Evolutionary conservation across 2,113 vertebrate genomes (phyloP), one percentile per base, ranked within the genome.

Genomic region (Puffinus mauretanicus): DNA sequence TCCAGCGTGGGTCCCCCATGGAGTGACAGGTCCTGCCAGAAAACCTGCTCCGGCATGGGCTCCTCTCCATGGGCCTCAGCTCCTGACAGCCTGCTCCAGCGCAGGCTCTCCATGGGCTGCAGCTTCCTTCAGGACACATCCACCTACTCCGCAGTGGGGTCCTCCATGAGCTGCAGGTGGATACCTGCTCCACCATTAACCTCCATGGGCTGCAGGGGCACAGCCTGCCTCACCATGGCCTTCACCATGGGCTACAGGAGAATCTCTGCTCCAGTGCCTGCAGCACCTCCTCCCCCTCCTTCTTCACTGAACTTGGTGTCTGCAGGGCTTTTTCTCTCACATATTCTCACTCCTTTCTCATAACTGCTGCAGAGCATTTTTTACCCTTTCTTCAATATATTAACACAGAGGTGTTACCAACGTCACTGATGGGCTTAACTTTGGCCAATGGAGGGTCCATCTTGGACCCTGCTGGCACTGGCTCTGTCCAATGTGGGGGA

Each of bases 121-220:
- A 76, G 13, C 22, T 34, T 36, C 55, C 21, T 57, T 77, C 30
- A 26, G 25, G 25, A 12, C 32, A 64, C 7, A 46, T 70, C 7
- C 4, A 15, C 11, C 34, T 70, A 26, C 40, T 38, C 26, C 3
- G 1, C 4, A 1, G 1, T 21, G 13, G 12, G 3, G 6, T 79
- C 27, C 24, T 70, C 26, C 47, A 7, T 0, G 4, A 29, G 7
- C 27, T 62, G 15, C 40, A 47, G 27, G 17, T 27, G 32, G 21
- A 10, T 21, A 36, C 21, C 10, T 79, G 9, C 27, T 62, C 34
- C 21, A 38, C 13, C 11, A 13, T 8, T 16, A 14, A 64, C 18
- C 19, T 86, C 26, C 15, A 8, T 11, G 6, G 17, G 27, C 1
- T 79, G 29, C 18, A 9, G 11, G 13, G 17, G 10, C 1, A 84